Conservation (phyloP, 2,888 invertebrate species). For the Fabriciana adippe region DNA sequence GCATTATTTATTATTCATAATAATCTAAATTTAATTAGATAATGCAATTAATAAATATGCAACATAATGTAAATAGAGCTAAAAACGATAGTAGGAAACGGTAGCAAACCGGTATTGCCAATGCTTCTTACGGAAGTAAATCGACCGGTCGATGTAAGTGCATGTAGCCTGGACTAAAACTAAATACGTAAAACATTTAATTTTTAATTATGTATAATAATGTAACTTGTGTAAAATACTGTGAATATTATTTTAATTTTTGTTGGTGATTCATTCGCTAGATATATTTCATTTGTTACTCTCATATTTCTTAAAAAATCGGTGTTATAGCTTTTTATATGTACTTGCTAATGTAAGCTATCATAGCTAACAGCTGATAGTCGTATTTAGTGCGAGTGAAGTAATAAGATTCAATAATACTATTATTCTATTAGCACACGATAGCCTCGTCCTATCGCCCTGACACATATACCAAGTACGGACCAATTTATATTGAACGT, state of each 20-base stretch:
- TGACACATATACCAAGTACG: conserved; percentile 67
- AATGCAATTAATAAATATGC: too few species aligned
- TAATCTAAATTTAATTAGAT: too few species aligned
- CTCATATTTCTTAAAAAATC: too few species aligned
- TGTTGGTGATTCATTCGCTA: too few species aligned
- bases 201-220: conserved; percentile 9
- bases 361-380: background rate
- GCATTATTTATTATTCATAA: too few species aligned
- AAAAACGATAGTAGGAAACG: conserved; percentile 20
- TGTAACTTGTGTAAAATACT: background rate
- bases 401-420: conserved; percentile 33
- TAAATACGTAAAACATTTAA: too few species aligned
- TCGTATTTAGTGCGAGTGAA: conserved; percentile 15
- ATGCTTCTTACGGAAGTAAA: conserved; percentile 38
- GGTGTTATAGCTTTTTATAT: background rate
- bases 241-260: background rate
- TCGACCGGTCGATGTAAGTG: conserved; percentile 33
- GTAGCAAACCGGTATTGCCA: conserved; percentile 32
- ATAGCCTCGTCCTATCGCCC: conserved; percentile 55
- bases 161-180: conserved; percentile 29
- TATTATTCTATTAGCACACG: conserved; percentile 40
- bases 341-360: background rate
- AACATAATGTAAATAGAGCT: conserved; percentile 10
- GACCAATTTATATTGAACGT: conserved; percentile 47
- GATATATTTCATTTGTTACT: too few species aligned